phyloP scores from a whole-genome alignment of 2,797 vertebrate genomes.

The Paguma larvata region DNA sequence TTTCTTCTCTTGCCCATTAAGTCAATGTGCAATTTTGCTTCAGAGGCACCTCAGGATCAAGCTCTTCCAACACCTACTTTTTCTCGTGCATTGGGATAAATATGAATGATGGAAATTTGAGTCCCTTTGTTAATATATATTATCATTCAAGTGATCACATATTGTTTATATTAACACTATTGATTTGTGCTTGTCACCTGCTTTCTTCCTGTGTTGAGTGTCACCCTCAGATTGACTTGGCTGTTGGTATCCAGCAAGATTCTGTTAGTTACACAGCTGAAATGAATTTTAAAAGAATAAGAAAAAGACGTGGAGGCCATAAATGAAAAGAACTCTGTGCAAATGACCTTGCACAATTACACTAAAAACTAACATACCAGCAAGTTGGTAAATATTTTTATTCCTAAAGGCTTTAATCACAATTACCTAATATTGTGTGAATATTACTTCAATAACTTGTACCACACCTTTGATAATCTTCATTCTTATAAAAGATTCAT shows the following conservation, averaged over 20 bases:
- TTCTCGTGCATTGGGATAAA: neutral
- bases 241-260: conserved; percentile 41
- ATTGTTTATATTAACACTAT: conserved; percentile 74
- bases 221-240: conserved; percentile 74
- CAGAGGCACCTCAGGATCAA: neutral
- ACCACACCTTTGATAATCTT: conserved; percentile 62
- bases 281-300: conserved; percentile 59
- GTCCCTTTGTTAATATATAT: neutral
- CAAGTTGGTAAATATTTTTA: conserved; percentile 75
- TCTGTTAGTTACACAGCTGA: conserved; percentile 46
- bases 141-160: conserved; percentile 50
- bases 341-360: conserved; percentile 66
- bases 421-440: conserved; percentile 76
- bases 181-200: conserved; percentile 74
- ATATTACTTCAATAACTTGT: conserved; percentile 70
- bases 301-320: conserved; percentile 44
- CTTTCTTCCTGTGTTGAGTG: conserved; percentile 58
- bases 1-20: neutral
- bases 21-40: neutral
- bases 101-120: neutral
- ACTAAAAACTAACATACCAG: conserved; percentile 69
- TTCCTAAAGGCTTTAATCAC: conserved; percentile 68
- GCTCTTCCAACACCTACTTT: neutral
- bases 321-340: neutral
- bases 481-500: conserved; percentile 67